Conservation (phyloP, 2,888 invertebrate species). For the Calephelis perditalis region DNA sequence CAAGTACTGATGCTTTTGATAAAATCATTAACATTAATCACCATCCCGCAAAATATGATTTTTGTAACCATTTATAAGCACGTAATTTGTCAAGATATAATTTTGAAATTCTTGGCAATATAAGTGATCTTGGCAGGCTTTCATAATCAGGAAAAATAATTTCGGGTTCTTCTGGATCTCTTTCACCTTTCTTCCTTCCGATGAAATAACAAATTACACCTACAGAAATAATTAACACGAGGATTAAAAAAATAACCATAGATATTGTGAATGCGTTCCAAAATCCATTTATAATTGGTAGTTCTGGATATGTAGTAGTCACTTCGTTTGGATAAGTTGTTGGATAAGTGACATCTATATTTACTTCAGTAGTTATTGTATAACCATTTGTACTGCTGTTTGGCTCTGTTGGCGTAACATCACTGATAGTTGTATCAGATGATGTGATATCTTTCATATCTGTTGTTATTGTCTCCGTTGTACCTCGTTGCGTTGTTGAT, state of each 20-base stretch:
- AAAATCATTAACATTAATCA: not conserved
- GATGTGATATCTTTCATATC: not conserved
- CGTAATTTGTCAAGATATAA: constrained; percentile 27
- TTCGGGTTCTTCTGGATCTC: constrained; percentile 21
- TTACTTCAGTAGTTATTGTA: not conserved
- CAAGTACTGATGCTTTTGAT: no score
- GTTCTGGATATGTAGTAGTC: not conserved
- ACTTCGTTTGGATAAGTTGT: constrained; percentile 5
- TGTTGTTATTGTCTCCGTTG: not conserved
- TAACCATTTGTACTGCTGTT: not conserved
- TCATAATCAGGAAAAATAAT: constrained; percentile 32
- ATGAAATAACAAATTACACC: constrained; percentile 26
- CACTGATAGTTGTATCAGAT: not conserved
- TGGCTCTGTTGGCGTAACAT: not conserved
- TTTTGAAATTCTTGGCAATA: constrained; percentile 38
- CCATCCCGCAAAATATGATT: not conserved
- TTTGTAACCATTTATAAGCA: not conserved
- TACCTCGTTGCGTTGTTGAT: constrained; percentile 6
- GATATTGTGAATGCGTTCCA: constrained; percentile 28
- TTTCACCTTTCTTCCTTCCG: constrained; percentile 22
- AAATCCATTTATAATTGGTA: constrained; percentile 13
- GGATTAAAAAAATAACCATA: constrained; percentile 22
- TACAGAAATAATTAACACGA: constrained; percentile 24
- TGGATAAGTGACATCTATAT: not conserved
- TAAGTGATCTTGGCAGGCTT: constrained; percentile 33